phyloP scores from a whole-genome alignment of 1,140 invertebrate genomes.

The Hetaerina americana region DNA sequence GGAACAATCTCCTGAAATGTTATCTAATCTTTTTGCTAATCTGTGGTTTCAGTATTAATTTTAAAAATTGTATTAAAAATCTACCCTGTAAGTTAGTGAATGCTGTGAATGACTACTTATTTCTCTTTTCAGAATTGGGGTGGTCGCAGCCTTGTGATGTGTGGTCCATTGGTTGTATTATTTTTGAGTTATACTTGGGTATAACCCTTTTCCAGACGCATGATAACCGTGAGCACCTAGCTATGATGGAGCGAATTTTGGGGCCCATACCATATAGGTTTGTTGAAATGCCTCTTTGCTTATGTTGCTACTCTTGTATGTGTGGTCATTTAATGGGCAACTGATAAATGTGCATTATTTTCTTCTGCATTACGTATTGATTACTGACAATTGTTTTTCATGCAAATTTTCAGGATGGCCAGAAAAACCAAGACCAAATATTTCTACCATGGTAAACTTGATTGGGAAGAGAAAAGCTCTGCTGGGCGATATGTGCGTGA shows the following conservation, averaged over 20 bases:
- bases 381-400: conserved; percentile 8
- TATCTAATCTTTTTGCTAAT: background rate
- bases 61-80: conserved; percentile 6
- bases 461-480: conserved; percentile 89
- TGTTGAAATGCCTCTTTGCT: no score
- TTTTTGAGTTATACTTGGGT: conserved; percentile 97
- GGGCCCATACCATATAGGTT: conserved; percentile 87
- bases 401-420: conserved; percentile 70
- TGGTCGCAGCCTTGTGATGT: conserved; percentile 99
- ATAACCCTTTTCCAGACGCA: conserved; percentile 99
- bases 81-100: conserved; percentile 1
- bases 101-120: no score
- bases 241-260: conserved; percentile 99
- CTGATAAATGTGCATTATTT: no score
- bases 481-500: conserved; percentile 94
- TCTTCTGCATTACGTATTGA: background rate
- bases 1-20: background rate
- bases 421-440: conserved; percentile 96
- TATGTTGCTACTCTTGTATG: no score
- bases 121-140: conserved; percentile 69
- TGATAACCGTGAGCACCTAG: conserved; percentile 97
- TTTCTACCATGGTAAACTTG: conserved; percentile 85
- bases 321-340: no score
- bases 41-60: conserved; percentile 1
- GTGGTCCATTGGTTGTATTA: conserved; percentile 98